Percentiles rank a stretch among this genome's conserved stretches.
These are phyloP conservation scores for Ibycter americanus DNA, from an alignment of 2,797 vertebrate species.

Conservation along the genomic window DNA sequence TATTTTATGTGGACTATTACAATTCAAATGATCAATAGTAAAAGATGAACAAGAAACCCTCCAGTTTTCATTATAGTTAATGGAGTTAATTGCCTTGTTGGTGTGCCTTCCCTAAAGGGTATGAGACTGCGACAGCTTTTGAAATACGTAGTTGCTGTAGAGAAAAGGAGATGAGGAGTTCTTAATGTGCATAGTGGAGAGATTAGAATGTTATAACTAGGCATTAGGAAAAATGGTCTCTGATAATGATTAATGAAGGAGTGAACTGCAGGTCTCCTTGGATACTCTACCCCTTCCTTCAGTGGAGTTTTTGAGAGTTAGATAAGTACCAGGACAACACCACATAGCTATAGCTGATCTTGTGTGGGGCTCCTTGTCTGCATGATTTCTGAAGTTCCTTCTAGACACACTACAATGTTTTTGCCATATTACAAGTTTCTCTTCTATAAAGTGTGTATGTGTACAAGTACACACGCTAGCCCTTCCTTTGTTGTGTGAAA, in stretches of 20 bases:
- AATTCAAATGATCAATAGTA: too few relatives aligned
- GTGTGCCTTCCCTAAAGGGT: not conserved
- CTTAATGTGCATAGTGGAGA: not conserved
- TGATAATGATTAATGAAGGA: not conserved
- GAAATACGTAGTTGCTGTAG: not conserved
- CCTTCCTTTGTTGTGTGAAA: not conserved
- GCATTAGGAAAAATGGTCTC: not conserved
- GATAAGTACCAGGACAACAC: rapidly evolving
- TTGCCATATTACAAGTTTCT: not conserved
- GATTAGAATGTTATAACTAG: not conserved
- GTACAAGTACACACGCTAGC: not conserved
- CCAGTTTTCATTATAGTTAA: not conserved
- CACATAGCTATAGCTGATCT: not conserved
- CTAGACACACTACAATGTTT: not conserved
- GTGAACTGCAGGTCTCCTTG: not conserved
- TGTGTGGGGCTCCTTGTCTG: not conserved
- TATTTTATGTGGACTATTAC: not conserved
- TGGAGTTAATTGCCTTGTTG: not conserved
- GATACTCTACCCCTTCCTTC: not conserved
- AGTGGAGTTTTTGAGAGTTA: not conserved
- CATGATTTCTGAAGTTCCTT: not conserved
- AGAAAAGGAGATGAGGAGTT: not conserved
- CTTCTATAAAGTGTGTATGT: not conserved
- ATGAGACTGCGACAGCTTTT: not conserved
- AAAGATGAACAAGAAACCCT: not conserved